Evolutionary conservation across 2,113 vertebrate species (phyloP), one percentile per base, ranked within the genome.

Genomic region (Aptenodytes forsteri): DNA sequence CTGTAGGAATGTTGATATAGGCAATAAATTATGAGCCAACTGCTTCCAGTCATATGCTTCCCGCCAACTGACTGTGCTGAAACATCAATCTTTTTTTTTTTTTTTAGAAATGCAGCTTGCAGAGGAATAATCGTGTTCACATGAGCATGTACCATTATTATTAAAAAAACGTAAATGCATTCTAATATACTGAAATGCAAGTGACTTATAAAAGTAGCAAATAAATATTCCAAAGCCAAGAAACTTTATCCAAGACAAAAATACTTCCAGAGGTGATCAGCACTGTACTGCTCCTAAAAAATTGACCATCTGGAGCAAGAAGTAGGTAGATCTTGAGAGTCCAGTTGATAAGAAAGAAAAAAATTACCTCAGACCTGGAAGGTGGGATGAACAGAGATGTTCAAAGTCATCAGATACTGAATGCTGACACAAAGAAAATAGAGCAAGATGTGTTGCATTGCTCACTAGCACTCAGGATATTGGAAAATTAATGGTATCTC

Each of bases 51-150:
- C 52, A 38, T 73, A 34, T 7, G 52, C 36, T 62, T 92, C 29
- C n/a, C 10, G 3, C 58, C 11, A 67, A 11, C 66, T 3, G 2
- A 69, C 54, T 85, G 29, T 81, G 46, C 91, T 87, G 89, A 93
- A 85, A 26, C 75, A 86, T 91, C 32, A 73, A 2, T 83, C 78
- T 89, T 93, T 58, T 90, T 97, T 96, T 82, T 91, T 93, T 58
- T 90, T 97, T 96, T 82, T 52, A 91, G 77, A 89, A 76, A 20
- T 66, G 14, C 22, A 85, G 11, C 54, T 92, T 89, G 20, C 27
- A 71, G 44, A 70, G 30, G 62, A 71, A 59, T 49, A 64, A 75
- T 85, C 2, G 0, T 34, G 26, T 85, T 96, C 70, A 49, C 2
- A 4, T 61, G 11, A 91, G 20, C 29, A 76, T 2, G 0, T 77